Base-by-base conservation (phyloP, 1,140 invertebrate genomes). In the Latrodectus geometricus region DNA sequence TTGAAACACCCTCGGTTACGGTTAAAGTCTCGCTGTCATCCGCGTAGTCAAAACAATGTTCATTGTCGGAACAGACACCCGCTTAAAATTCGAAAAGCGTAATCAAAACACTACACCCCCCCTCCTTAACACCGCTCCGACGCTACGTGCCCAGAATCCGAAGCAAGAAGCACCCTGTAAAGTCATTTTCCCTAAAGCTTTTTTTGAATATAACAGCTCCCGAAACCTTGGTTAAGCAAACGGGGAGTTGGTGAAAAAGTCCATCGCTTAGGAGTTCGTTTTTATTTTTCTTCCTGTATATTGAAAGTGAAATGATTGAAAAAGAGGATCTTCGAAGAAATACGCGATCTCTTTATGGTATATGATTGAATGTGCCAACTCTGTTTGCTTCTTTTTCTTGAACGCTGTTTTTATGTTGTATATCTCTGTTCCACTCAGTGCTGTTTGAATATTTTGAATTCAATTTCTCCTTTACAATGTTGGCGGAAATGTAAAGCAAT, bases 31-130 rank as follows among this genome's bases (percentile, higher is more conserved):
- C n/a, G 11, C 68, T 70, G 72, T 69, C 54, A 76, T 52, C 72
- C 61, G n/a, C 52, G 56, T 69, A 84, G 82, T 76, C 82, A 84
- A 84, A 84, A 84, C 82, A 84, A 76, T 84, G 82, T 84, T 70
- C 74, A 35, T 35, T 61, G 54, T 61, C 54, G 11, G 11, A 84
- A 72, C 73, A 49, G 23, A 11, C 17, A 4, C 52, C 15, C 65
- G 61, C 82, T 84, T 84, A 84, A 76, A 84, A 84, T 84, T 66
- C 82, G 23, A 20, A 12, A 48, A 15, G 54, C 69, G 54, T 74
- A 52, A 73, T 74, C 72, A 23, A 75, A 68, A 76, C 82, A 75
- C 73, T 56, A 48, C 61, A 20, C 35, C 48, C 14, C n/a, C n/a
- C 17, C 54, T 61, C 54, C 17, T 17, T 61, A 17, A 17, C 54